A percentile compares a stretch with the other conserved stretches of the same genome.
These are phyloP conservation scores for Dysmachus trigonus DNA, from an alignment of 2,888 invertebrate genomes.

Conservation along the genomic window DNA sequence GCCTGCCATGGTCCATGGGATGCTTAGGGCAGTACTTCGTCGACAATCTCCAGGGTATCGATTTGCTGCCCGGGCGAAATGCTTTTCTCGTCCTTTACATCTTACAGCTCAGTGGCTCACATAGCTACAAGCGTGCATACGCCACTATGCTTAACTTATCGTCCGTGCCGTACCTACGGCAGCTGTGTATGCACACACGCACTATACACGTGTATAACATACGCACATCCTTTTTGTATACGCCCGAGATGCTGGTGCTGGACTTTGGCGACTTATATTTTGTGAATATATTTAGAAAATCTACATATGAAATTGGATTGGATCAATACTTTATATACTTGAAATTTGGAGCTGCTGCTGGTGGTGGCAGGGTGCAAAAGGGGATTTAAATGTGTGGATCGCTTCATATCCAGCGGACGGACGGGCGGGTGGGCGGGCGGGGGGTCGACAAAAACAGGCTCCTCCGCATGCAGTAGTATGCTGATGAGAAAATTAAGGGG, in stretches of 20 bases:
- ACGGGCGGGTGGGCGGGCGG: background rate
- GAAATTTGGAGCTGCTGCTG: slow-evolving; percentile 41
- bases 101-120: slow-evolving; percentile 37
- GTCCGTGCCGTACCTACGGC: slow-evolving; percentile 19
- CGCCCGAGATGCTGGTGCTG: slow-evolving; percentile 45
- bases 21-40: slow-evolving; percentile 50
- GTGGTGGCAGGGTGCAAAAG: slow-evolving; percentile 23
- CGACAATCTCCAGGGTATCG: slow-evolving; percentile 54
- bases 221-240: slow-evolving; percentile 45
- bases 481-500: slow-evolving; percentile 17
- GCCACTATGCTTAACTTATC: slow-evolving; percentile 46
- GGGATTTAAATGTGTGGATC: slow-evolving; percentile 35
- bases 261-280: slow-evolving; percentile 51
- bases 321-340: slow-evolving; percentile 54
- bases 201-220: slow-evolving; percentile 42
- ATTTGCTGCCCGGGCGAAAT: slow-evolving; percentile 54
- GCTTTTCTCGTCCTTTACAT: slow-evolving; percentile 52
- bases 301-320: slow-evolving; percentile 57
- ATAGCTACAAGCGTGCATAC: slow-evolving; percentile 23
- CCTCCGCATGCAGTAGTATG: background rate
- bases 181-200: slow-evolving; percentile 29
- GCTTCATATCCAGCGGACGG: background rate
- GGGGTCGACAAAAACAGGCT: background rate
- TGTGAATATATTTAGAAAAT: slow-evolving; percentile 54
- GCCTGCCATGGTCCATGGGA: slow-evolving; percentile 50